Percentiles rank a stretch among this genome's conserved stretches.
Evolutionary conservation across 2,888 invertebrate genomes (phyloP).

Genomic region (Drosophila prostipennis): DNA sequence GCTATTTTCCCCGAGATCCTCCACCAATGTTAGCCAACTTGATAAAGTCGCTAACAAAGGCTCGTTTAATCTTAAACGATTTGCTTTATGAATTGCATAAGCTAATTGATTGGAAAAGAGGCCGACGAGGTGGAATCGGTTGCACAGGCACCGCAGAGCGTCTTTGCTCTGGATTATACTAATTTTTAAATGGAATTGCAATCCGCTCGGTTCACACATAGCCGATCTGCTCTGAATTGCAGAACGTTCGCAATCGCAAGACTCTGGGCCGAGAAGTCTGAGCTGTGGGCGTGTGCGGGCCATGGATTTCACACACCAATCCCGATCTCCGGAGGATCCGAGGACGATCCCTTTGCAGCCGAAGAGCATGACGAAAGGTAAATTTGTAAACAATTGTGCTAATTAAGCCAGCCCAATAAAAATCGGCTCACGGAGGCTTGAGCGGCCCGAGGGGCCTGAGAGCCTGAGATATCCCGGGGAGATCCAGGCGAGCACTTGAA

Average conservation of each 20-base stretch:
- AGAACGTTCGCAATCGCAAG: not conserved
- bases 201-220: slow-evolving; percentile 60
- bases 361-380: slow-evolving; percentile 81
- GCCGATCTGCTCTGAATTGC: slow-evolving; percentile 7
- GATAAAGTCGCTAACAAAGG: no score
- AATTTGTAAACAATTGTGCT: slow-evolving; percentile 82
- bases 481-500: slow-evolving; percentile 58
- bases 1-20: no score
- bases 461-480: not conserved
- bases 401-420: slow-evolving; percentile 81
- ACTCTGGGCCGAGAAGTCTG: not conserved
- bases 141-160: slow-evolving; percentile 2
- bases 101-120: slow-evolving; percentile 12
- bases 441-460: not conserved
- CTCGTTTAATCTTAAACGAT: not conserved
- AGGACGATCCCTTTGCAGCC: slow-evolving; percentile 32
- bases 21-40: no score
- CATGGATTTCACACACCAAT: slow-evolving; percentile 60
- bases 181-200: slow-evolving; percentile 80
- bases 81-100: slow-evolving; percentile 4
- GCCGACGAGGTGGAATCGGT: not conserved
- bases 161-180: slow-evolving; percentile 64
- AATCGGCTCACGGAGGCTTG: slow-evolving; percentile 60
- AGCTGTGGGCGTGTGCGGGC: slow-evolving; percentile 75
- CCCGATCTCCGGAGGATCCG: slow-evolving; percentile 4